Percentiles rank a stretch among this genome's conserved stretches.
phyloP scores from a whole-genome alignment of 2,113 vertebrate species.

The Antigone vipio region DNA sequence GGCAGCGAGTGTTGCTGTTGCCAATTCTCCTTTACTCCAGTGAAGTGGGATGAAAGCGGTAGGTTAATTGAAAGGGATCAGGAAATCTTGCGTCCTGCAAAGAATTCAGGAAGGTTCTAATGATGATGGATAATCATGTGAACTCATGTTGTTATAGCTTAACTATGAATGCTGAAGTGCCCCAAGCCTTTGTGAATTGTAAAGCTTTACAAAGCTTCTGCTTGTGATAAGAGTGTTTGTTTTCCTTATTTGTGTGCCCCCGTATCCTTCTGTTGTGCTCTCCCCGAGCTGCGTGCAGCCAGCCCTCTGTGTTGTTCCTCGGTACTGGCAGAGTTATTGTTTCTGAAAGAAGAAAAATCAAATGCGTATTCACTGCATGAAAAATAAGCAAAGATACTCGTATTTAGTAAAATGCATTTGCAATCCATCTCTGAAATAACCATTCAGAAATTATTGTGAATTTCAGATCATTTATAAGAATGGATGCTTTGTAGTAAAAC shows the following conservation, averaged over 20 bases:
- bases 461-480: not conserved
- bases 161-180: not conserved
- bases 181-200: not conserved
- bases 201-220: slow-evolving; percentile 27
- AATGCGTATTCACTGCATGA: not conserved
- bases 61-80: not conserved
- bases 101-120: not conserved
- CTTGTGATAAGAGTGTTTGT: not conserved
- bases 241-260: slow-evolving; percentile 8
- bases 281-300: not conserved
- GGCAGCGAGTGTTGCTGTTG: not conserved
- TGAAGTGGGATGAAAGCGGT: not conserved
- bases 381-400: not conserved
- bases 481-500: not conserved
- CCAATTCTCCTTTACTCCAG: not conserved
- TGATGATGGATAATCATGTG: accelerated
- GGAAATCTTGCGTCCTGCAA: not conserved
- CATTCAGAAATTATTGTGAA: not conserved
- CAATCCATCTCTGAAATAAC: slow-evolving; percentile 8
- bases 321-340: not conserved
- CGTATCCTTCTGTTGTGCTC: not conserved
- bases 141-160: not conserved
- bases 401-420: slow-evolving; percentile 41
- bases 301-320: not conserved
- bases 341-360: slow-evolving; percentile 22